Base-by-base conservation (phyloP, 2,113 vertebrate genomes). In the Suncus etruscus region DNA sequence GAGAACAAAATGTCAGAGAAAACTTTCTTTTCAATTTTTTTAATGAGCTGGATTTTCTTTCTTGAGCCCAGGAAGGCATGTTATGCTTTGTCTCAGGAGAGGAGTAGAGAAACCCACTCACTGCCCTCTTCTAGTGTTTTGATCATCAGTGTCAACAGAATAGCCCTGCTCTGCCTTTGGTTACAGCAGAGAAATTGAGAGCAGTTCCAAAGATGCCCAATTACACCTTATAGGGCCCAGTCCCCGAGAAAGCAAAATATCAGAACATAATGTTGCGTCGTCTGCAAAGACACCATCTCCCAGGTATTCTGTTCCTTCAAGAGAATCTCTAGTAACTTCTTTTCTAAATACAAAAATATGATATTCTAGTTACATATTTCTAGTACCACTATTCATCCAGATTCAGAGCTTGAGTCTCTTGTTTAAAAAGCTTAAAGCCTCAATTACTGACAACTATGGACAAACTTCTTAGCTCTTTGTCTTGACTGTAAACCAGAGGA, bases 131-230 rank as follows among this genome's bases (percentile, higher is more conserved):
- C 94, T 90, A 76, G 86, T 54, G 16, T 88, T 86, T 89, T 85
- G 90, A 96, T 96, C 96, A 93, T 90, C 93, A 93, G 93, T 94
- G 96, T 95, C 94, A 96, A 91, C 88, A 90, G 73, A 86, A 50
- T 20, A 89, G 77, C 76, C 83, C 83, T 27, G 61, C 54, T 93
- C 25, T 1, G 8, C 84, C 50, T 92, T 92, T 39, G 63, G 73
- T 32, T 91, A 81, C 76, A 81, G 70, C 73, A 66, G 65, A 91
- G 74, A 95, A 91, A 93, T 78, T 70, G 91, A 94, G 83, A 95
- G 58, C 48, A 25, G 47, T 76, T 88, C 94, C 92, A 86, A 63
- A 90, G 90, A 45, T 61, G 69, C 45, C 90, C 96, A 95, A 95
- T 96, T 96, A 96, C 86, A 94, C 82, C 90, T 94, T 87, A 90